Conservation (phyloP, 1,140 invertebrate species). For the Macrobrachium nipponense region DNA sequence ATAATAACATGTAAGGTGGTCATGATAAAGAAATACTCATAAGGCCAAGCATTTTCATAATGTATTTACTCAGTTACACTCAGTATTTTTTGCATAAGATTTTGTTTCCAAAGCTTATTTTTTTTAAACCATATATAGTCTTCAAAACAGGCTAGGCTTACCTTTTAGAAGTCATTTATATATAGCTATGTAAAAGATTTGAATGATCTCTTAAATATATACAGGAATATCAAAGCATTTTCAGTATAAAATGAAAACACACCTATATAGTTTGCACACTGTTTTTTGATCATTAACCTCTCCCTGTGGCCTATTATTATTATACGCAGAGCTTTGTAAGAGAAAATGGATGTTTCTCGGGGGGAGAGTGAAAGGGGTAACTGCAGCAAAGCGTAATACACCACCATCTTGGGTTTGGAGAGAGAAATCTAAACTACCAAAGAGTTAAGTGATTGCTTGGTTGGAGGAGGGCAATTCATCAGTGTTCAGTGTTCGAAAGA, state of each 20-base stretch:
- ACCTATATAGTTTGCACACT: too few species aligned
- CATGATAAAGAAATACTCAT: conserved; percentile 1
- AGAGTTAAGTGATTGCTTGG: conserved; percentile 52
- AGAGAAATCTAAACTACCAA: conserved; percentile 33
- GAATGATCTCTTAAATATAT: too few species aligned
- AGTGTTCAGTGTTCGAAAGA: conserved; percentile 50
- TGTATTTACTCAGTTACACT: too few species aligned
- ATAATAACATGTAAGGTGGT: conserved; percentile 21
- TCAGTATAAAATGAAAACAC: conserved; percentile 6
- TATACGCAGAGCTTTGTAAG: conserved; percentile 56
- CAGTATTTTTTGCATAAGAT: too few species aligned
- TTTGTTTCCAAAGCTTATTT: too few species aligned
- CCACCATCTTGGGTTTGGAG: conserved; percentile 35
- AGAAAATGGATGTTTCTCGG: conserved; percentile 28
- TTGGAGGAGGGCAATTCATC: conserved; percentile 11
- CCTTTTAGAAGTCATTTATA: too few species aligned
- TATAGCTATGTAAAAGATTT: too few species aligned
- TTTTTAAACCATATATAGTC: too few species aligned
- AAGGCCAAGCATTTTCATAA: too few species aligned
- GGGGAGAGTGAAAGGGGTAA: conserved; percentile 57
- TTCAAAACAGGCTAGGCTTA: too few species aligned
- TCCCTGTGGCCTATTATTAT: conserved; percentile 36
- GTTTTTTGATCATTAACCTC: conserved; percentile 34
- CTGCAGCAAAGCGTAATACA: conserved; percentile 46
- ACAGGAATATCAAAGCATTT: not conserved